Conservation (phyloP, 2,888 invertebrate genomes). For the Apamea crenata region DNA sequence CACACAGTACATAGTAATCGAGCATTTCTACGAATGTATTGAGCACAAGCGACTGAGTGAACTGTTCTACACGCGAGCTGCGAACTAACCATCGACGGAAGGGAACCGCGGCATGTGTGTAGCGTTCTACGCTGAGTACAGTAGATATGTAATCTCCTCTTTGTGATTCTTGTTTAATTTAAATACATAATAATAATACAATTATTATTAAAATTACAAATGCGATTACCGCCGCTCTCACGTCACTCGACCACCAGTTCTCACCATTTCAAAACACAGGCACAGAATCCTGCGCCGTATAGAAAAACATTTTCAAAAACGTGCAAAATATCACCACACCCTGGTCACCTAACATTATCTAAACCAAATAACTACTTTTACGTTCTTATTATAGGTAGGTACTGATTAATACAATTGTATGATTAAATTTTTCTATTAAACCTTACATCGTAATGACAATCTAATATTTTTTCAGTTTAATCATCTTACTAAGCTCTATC, state of each 20-base stretch:
- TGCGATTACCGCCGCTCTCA: conserved; percentile 81
- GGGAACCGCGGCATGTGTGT: conserved; percentile 76
- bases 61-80: conserved; percentile 56
- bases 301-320: conserved; percentile 90
- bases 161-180: conserved; percentile 79
- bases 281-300: conserved; percentile 84
- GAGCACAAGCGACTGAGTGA: conserved; percentile 76
- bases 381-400: conserved; percentile 85
- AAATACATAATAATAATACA: conserved; percentile 74
- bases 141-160: conserved; percentile 88
- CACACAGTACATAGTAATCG: conserved; percentile 72
- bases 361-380: conserved; percentile 88
- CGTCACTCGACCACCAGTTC: conserved; percentile 82
- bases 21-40: conserved; percentile 71
- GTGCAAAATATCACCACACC: conserved; percentile 91
- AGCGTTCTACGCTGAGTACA: conserved; percentile 85
- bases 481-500: conserved; percentile 90
- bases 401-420: conserved; percentile 87
- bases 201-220: conserved; percentile 82
- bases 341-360: conserved; percentile 90
- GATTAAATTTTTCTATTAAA: conserved; percentile 86
- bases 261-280: conserved; percentile 83
- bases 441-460: conserved; percentile 86
- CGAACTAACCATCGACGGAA: conserved; percentile 48
- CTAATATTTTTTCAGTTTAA: conserved; percentile 83